phyloP scores from a whole-genome alignment of 2,113 vertebrate genomes.

The Solea senegalensis region DNA sequence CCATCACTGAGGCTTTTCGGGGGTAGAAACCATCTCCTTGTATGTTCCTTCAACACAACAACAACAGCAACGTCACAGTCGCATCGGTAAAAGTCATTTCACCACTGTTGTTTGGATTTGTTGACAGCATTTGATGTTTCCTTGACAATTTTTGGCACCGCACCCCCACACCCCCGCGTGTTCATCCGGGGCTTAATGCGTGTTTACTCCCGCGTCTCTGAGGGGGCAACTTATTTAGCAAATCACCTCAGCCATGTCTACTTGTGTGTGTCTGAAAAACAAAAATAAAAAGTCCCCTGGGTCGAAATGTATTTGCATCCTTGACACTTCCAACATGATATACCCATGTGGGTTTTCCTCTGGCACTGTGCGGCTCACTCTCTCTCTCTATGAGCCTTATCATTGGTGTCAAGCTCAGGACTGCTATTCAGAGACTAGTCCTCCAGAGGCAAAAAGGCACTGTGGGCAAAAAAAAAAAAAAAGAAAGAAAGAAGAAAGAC shows the following conservation, averaged over 20 bases:
- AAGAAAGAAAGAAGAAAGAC: slow-evolving; percentile 22
- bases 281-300: slow-evolving; percentile 78
- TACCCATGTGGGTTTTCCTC: slow-evolving; percentile 52
- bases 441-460: slow-evolving; percentile 60
- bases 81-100: slow-evolving; percentile 22
- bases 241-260: slow-evolving; percentile 71
- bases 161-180: too few relatives aligned
- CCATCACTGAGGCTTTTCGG: slow-evolving; percentile 31
- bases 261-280: slow-evolving; percentile 75
- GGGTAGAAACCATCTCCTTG: slow-evolving; percentile 13
- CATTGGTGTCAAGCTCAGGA: slow-evolving; percentile 68
- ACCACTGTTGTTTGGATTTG: slow-evolving; percentile 32
- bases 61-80: slow-evolving; percentile 18
- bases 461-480: slow-evolving; percentile 34
- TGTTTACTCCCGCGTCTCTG: slow-evolving; percentile 71
- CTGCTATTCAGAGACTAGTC: slow-evolving; percentile 68
- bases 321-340: slow-evolving; percentile 69
- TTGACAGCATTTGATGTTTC: slow-evolving; percentile 64
- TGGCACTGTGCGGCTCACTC: slow-evolving; percentile 40
- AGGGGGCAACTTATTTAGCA: slow-evolving; percentile 58
- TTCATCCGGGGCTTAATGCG: slow-evolving; percentile 67
- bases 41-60: slow-evolving; percentile 21
- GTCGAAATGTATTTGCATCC: slow-evolving; percentile 73
- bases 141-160: slow-evolving; percentile 65
- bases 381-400: slow-evolving; percentile 58